Base-by-base conservation (phyloP, 2,797 vertebrate species). In the Microcaecilia unicolor region DNA sequence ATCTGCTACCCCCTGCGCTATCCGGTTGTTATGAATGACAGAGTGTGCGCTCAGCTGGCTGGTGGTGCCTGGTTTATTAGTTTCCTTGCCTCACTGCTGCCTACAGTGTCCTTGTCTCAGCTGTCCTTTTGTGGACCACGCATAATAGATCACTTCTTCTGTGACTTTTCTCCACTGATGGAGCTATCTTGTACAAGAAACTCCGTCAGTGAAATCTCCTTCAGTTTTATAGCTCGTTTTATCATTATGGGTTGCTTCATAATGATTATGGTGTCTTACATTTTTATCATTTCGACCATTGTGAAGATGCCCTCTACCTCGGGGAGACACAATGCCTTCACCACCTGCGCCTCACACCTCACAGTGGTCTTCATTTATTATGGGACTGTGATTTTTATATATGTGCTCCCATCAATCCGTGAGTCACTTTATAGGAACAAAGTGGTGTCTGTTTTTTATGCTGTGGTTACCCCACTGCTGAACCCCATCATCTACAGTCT, bases 401-500 rank as follows among this genome's bases (percentile, higher is more conserved):
- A 65, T 2, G 49, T 61, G 7, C 14, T 36, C 5, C 58, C 55
- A 11, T 46, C 51, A 5, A 61, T 66, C 38, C 60, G 53, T 10
- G 44, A 41, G 12, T 58, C 41, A n/a, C 35, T 66, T 35, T 37
- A 37, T 5, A 22, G 50, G 8, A 66, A 69, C 22, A 69, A 66
- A 66, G 50, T 33, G 10, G 50, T 61, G 13, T 54, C 55, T 1
- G 10, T 64, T 15, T 8, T 67, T 5, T 64, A 64, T 3, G 58
- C 55, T 1, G 50, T 61, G 22, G 58, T 62, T 36, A 69, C 60
- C 2, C 63, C 58, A 2, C 15, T 67, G 18, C 28, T 64, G 10
- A 70, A 66, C n/a, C 67, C 70, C 4, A 38, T 67, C 20, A 62
- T 72, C 25, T 72, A 68, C 15, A 53, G 51, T 9, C 44, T 68